A percentile compares a stretch with the other conserved stretches of the same genome.
phyloP scores from a whole-genome alignment of 2,888 invertebrate species.

The Lydus trimaculatus region DNA sequence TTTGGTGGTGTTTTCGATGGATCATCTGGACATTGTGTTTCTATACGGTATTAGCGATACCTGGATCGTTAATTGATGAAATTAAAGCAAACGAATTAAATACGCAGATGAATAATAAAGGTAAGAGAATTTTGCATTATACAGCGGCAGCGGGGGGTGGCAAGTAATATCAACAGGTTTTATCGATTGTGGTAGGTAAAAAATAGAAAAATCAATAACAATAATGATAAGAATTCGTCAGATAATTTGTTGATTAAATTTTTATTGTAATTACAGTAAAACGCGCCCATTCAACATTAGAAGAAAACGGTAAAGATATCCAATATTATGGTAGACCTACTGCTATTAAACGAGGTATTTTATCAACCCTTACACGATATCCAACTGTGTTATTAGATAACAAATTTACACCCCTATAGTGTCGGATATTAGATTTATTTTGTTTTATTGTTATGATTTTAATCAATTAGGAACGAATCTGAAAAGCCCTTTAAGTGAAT shows the following conservation, averaged over 20 bases:
- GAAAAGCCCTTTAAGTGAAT: conserved; percentile 43
- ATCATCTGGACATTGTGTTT: conserved; percentile 38
- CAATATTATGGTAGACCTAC: conserved; percentile 55
- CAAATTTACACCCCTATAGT: too few relatives aligned
- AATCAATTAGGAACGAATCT: conserved; percentile 37
- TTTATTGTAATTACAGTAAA: conserved; percentile 51
- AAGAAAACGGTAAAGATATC: conserved; percentile 48
- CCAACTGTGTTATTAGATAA: too few relatives aligned
- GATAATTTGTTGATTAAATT: background rate
- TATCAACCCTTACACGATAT: too few relatives aligned
- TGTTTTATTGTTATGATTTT: too few relatives aligned
- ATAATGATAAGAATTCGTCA: background rate
- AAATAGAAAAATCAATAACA: background rate
- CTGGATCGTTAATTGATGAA: conserved; percentile 57
- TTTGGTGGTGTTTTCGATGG: conserved; percentile 35
- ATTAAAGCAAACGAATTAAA: conserved; percentile 54
- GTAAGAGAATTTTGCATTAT: conserved; percentile 39
- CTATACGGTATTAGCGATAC: conserved; percentile 47
- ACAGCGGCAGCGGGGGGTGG: too few relatives aligned
- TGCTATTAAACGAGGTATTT: conserved; percentile 59
- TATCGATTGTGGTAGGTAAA: background rate
- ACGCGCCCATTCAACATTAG: conserved; percentile 49
- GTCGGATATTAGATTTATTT: too few relatives aligned
- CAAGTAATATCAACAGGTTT: conserved; percentile 26
- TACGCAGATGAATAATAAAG: conserved; percentile 51